These are phyloP conservation scores for Spicauda simplicius DNA, from an alignment of 2,888 invertebrate species.

Conservation along the genomic window DNA sequence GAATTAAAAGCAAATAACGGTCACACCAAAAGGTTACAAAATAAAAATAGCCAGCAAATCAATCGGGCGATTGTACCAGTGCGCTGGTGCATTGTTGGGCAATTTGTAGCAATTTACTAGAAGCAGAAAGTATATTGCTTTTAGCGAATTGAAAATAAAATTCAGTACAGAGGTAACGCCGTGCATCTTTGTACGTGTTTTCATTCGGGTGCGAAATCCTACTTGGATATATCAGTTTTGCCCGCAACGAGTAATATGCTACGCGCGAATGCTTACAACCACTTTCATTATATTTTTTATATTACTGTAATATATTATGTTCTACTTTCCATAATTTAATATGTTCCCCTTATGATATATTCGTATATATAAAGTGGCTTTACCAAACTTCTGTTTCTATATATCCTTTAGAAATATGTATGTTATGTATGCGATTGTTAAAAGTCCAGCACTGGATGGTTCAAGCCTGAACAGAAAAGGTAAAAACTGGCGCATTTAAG, in stretches of 20 bases:
- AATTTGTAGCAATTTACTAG: constrained; percentile 25
- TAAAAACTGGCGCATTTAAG: too few relatives aligned
- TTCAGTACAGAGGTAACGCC: constrained; percentile 32
- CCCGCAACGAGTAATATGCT: constrained; percentile 19
- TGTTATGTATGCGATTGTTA: too few relatives aligned
- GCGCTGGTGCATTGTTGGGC: constrained; percentile 29
- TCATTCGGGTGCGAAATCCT: constrained; percentile 33
- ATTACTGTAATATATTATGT: too few relatives aligned
- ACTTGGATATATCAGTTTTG: constrained; percentile 30
- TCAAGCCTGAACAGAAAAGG: too few relatives aligned
- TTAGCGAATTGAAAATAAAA: constrained; percentile 50
- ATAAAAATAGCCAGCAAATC: constrained; percentile 25
- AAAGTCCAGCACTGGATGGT: too few relatives aligned
- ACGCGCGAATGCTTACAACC: too few relatives aligned
- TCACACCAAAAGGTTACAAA: background rate
- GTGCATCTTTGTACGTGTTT: constrained; percentile 36
- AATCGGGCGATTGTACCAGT: constrained; percentile 13
- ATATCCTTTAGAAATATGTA: too few relatives aligned
- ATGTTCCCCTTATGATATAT: too few relatives aligned
- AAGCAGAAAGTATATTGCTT: constrained; percentile 37
- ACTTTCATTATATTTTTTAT: constrained; percentile 1
- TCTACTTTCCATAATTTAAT: too few relatives aligned
- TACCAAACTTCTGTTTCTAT: too few relatives aligned
- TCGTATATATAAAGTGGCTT: too few relatives aligned
- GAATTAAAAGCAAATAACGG: background rate